These are phyloP conservation scores for Sebastes schlegelii DNA, from an alignment of 2,113 vertebrate genomes.

Conservation along the genomic window DNA sequence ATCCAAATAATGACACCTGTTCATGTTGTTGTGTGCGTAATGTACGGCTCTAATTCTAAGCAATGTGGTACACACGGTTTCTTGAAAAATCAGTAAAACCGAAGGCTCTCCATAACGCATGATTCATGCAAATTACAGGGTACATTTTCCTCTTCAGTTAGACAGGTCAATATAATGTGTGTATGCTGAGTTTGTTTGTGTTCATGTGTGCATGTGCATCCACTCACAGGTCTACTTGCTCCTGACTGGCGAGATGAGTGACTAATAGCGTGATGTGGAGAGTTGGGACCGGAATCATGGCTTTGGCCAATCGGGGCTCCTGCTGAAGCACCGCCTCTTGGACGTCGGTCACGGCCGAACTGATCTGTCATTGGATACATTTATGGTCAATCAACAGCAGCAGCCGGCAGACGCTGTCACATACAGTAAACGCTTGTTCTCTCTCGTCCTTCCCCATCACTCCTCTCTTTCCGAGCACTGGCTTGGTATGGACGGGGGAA, in stretches of 20 bases:
- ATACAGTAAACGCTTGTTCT: background rate
- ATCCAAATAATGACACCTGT: background rate
- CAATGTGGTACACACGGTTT: background rate
- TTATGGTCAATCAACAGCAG: slow-evolving; percentile 5
- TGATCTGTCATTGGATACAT: slow-evolving; percentile 85
- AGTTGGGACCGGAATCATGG: slow-evolving; percentile 87
- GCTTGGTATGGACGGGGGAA: background rate
- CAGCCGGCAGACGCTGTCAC: background rate
- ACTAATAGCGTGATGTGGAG: slow-evolving; percentile 94
- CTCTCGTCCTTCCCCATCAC: background rate
- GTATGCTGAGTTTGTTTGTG: background rate
- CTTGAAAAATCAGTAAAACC: background rate
- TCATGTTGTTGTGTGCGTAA: background rate
- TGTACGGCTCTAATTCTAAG: background rate
- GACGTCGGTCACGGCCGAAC: slow-evolving; percentile 81
- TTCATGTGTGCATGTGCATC: background rate
- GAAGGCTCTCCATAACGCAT: background rate
- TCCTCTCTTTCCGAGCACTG: background rate
- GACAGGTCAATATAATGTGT: background rate
- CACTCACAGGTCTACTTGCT: slow-evolving; percentile 90
- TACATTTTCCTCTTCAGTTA: background rate
- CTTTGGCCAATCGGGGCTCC: slow-evolving; percentile 87
- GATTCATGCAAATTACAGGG: background rate
- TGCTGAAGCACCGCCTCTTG: slow-evolving; percentile 88
- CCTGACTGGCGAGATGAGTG: slow-evolving; percentile 89